These are phyloP conservation scores for Mergus octosetaceus DNA, from an alignment of 2,797 vertebrate species.

Conservation along the genomic window DNA sequence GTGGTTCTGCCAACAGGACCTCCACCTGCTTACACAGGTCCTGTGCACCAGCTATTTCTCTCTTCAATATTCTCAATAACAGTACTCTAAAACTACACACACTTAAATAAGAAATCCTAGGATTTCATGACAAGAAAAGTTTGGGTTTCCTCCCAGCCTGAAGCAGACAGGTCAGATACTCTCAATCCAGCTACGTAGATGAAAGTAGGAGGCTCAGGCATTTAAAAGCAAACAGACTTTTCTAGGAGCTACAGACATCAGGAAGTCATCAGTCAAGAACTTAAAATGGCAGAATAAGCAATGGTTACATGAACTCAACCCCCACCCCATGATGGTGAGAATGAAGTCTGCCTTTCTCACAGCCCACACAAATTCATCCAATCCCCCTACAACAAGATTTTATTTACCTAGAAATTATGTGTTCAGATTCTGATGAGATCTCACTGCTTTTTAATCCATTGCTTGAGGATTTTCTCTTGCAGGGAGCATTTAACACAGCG, in stretches of 20 bases:
- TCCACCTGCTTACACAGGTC: not conserved
- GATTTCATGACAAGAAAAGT: not conserved
- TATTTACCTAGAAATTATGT: not conserved
- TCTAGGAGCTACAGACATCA: not conserved
- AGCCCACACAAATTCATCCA: not conserved
- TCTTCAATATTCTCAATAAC: not conserved
- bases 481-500: not conserved
- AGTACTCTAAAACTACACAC: not conserved
- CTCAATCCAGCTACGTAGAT: not conserved
- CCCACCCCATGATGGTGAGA: fast-evolving
- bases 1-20: not conserved
- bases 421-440: not conserved
- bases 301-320: not conserved
- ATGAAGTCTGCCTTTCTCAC: not conserved
- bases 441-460: slow-evolving; percentile 12
- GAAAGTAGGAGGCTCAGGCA: not conserved
- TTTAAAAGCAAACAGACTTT: not conserved
- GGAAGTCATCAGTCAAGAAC: not conserved
- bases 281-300: not conserved
- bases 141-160: not conserved
- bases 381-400: not conserved
- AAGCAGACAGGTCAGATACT: not conserved
- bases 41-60: not conserved
- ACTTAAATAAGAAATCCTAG: not conserved
- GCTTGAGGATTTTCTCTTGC: not conserved